Conservation (phyloP, 2,797 vertebrate species). For the Scleropages formosus region DNA sequence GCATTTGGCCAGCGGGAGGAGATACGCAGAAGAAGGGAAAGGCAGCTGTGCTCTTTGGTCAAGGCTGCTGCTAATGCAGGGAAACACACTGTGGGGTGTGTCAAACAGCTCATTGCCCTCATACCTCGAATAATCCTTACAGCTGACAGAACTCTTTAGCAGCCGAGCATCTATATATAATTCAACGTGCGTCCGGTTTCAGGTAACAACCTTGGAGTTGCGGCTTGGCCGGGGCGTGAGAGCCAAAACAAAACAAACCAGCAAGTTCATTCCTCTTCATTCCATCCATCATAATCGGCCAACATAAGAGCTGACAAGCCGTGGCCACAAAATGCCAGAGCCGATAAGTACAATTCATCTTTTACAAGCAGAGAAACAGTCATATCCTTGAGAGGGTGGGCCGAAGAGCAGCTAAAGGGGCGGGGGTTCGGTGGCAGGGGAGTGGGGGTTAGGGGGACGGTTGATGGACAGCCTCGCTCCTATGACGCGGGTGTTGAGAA, state of each 20-base stretch:
- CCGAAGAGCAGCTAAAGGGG: conserved; percentile 24
- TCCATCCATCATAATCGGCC: conserved; percentile 57
- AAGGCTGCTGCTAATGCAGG: not conserved
- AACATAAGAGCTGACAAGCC: conserved; percentile 52
- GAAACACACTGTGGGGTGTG: not conserved
- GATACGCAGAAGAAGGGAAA: no score
- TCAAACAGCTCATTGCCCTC: not conserved
- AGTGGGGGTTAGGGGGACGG: not conserved
- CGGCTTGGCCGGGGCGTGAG: not conserved
- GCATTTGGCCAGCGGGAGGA: no score
- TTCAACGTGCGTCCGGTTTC: conserved; percentile 29
- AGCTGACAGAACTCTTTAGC: no score
- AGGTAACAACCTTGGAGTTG: conserved; percentile 35
- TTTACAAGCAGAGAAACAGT: conserved; percentile 50
- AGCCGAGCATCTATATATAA: conserved; percentile 13
- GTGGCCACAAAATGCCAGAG: conserved; percentile 57
- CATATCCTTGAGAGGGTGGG: not conserved
- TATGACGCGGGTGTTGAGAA: not conserved
- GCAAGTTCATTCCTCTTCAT: conserved; percentile 34
- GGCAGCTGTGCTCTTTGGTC: no score
- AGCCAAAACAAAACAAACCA: conserved; percentile 22
- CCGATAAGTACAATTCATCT: conserved; percentile 51
- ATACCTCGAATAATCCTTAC: not conserved
- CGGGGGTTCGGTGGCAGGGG: not conserved
- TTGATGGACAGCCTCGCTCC: not conserved